A percentile compares a stretch with the other conserved stretches of the same genome.
Conservation (phyloP, 2,888 invertebrate species). For the Cylindroiulus punctatus region DNA sequence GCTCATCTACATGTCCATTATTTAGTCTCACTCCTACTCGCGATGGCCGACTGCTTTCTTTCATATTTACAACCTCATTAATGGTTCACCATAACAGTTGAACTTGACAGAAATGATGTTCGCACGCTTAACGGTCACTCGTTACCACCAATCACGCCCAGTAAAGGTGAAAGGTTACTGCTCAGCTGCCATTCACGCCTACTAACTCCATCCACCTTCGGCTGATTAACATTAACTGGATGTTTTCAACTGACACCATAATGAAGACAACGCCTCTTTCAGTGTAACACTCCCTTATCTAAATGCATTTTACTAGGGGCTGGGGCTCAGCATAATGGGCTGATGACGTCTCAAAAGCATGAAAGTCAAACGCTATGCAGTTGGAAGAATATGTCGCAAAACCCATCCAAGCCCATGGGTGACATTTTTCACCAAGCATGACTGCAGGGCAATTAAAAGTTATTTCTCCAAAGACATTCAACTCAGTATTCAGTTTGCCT, state of each 20-base stretch:
- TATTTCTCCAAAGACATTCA: conserved; percentile 43
- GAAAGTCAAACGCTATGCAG: not conserved
- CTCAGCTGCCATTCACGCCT: not conserved
- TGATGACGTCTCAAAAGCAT: conserved; percentile 4
- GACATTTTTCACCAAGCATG: conserved; percentile 2
- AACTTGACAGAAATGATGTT: too few relatives aligned
- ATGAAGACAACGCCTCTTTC: not conserved
- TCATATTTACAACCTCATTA: too few relatives aligned
- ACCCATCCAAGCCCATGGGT: not conserved
- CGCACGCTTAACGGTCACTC: too few relatives aligned
- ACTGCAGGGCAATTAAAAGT: conserved; percentile 23
- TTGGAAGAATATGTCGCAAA: conserved; percentile 8
- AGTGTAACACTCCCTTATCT: not conserved
- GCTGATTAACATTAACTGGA: not conserved
- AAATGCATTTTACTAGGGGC: not conserved
- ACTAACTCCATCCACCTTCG: not conserved
- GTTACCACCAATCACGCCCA: too few relatives aligned
- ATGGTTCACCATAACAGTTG: too few relatives aligned
- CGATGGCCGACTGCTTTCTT: too few relatives aligned
- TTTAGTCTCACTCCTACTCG: too few relatives aligned
- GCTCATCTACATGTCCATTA: too few relatives aligned
- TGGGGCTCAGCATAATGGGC: not conserved
- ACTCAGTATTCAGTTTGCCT: conserved; percentile 7
- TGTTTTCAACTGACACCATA: not conserved
- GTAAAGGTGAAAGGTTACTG: too few relatives aligned